These are phyloP conservation scores for Drosophila monieri DNA, from an alignment of 2,888 invertebrate genomes.

Conservation along the genomic window DNA sequence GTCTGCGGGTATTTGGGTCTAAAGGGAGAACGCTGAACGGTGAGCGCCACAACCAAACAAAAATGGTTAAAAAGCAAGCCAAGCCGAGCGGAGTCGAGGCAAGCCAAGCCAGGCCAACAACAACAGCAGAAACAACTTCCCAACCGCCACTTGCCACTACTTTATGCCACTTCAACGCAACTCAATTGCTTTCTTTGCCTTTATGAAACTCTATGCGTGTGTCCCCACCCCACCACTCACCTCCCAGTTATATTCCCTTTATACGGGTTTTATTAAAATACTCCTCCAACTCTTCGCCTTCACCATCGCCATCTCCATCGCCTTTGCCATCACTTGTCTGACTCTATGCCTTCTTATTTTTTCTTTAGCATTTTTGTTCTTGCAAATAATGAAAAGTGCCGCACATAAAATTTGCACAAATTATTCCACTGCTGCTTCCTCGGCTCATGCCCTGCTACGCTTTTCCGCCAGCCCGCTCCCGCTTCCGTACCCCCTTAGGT, in stretches of 20 bases:
- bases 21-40: slow-evolving; percentile 52
- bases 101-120: slow-evolving; percentile 27
- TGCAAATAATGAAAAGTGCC: slow-evolving; percentile 75
- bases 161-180: slow-evolving; percentile 80
- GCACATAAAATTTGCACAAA: slow-evolving; percentile 78
- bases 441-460: slow-evolving; percentile 3
- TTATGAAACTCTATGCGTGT: slow-evolving; percentile 52
- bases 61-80: slow-evolving; percentile 77
- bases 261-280: slow-evolving; percentile 73
- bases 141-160: slow-evolving; percentile 72
- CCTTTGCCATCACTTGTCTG: slow-evolving; percentile 35
- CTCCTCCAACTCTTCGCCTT: slow-evolving; percentile 37
- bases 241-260: slow-evolving; percentile 18
- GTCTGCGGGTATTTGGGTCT: slow-evolving; percentile 34
- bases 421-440: slow-evolving; percentile 56
- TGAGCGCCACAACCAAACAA: slow-evolving; percentile 66
- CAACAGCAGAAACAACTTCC: slow-evolving; percentile 35
- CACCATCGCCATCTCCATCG: slow-evolving; percentile 5
- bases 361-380: slow-evolving; percentile 47
- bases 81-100: slow-evolving; percentile 21
- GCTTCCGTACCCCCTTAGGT: not conserved
- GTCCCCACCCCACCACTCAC: slow-evolving; percentile 2
- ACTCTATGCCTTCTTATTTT: slow-evolving; percentile 41
- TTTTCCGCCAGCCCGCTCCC: slow-evolving; percentile 21
- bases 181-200: slow-evolving; percentile 77